Percentiles rank a stretch among this genome's conserved stretches.
Evolutionary conservation across 2,113 vertebrate species (phyloP).

Genomic region (Istiophorus platypterus): DNA sequence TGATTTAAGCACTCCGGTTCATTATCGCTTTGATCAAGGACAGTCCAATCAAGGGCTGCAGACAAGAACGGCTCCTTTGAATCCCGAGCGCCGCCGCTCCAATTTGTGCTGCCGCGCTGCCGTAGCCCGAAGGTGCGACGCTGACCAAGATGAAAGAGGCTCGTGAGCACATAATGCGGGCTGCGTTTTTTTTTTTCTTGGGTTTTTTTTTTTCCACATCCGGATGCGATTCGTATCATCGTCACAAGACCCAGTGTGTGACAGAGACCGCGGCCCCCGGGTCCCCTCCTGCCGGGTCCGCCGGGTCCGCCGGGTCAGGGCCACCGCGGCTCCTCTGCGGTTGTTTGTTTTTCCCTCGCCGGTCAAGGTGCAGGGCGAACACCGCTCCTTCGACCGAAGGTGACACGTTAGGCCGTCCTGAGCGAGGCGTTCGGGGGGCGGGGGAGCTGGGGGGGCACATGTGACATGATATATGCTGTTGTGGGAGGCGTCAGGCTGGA

Average conservation of each 20-base stretch:
- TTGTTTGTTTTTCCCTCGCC: too few relatives aligned
- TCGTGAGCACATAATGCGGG: conserved; percentile 4
- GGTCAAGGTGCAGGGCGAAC: conserved; percentile 47
- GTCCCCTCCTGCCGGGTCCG: too few relatives aligned
- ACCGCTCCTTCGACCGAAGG: neutral
- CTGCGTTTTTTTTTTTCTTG: conserved; percentile 36
- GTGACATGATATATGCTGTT: neutral
- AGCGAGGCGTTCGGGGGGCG: too few relatives aligned
- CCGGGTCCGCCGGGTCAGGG: too few relatives aligned
- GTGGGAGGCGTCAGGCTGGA: neutral
- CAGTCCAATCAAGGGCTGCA: conserved; percentile 29
- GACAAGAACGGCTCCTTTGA: conserved; percentile 45
- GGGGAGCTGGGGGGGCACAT: too few relatives aligned
- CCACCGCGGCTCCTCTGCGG: neutral
- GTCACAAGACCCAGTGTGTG: conserved; percentile 47
- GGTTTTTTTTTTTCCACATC: conserved; percentile 39
- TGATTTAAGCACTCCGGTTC: conserved; percentile 38
- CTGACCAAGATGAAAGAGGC: conserved; percentile 61
- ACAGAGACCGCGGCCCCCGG: conserved; percentile 1
- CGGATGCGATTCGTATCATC: conserved; percentile 32
- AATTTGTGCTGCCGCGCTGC: conserved; percentile 28
- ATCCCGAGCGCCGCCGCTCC: neutral
- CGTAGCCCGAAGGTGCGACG: conserved; percentile 45
- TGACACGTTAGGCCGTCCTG: neutral
- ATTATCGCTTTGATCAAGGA: conserved; percentile 44